Evolutionary conservation across 1,140 invertebrate genomes (phyloP).

Genomic region (Radopholus similis): DNA sequence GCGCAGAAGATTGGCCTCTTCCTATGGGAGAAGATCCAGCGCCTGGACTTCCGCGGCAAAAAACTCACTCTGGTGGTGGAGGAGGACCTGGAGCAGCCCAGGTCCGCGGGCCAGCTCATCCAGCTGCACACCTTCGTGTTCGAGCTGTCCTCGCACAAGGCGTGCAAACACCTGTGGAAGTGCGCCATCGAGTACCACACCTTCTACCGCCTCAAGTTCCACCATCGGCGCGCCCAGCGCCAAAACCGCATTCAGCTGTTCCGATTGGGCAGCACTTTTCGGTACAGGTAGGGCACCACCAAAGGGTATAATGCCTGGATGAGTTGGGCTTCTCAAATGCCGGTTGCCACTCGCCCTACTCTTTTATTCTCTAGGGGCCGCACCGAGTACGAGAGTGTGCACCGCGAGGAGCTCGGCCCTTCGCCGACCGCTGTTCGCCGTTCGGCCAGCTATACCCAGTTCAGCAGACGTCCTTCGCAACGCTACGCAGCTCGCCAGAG

Average conservation of each 20-base stretch:
- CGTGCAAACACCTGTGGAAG: constrained; percentile 95
- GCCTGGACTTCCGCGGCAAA: constrained; percentile 52
- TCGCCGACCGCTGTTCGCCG: too few relatives aligned
- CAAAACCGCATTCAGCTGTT: constrained; percentile 49
- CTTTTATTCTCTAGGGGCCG: constrained; percentile 33
- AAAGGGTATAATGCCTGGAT: not conserved
- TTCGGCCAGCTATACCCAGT: too few relatives aligned
- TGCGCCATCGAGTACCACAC: constrained; percentile 96
- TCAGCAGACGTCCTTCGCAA: constrained; percentile 87
- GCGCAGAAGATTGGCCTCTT: constrained; percentile 96
- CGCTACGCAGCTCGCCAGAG: constrained; percentile 84
- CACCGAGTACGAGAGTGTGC: constrained; percentile 60
- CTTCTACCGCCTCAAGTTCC: constrained; percentile 77
- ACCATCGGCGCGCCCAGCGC: constrained; percentile 15
- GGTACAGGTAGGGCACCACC: constrained; percentile 35
- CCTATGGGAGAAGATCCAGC: constrained; percentile 73
- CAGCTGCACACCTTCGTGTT: constrained; percentile 60
- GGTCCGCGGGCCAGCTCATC: constrained; percentile 38
- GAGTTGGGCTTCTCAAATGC: not conserved
- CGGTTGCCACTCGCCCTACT: not conserved
- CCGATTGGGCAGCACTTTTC: constrained; percentile 54
- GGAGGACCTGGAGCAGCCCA: constrained; percentile 49
- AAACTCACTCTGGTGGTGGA: constrained; percentile 59
- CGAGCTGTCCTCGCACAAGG: constrained; percentile 87
- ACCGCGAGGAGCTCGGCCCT: too few relatives aligned